Evolutionary conservation across 2,888 invertebrate species (phyloP).

Genomic region (Scaptodrosophila latifasciaeformis): DNA sequence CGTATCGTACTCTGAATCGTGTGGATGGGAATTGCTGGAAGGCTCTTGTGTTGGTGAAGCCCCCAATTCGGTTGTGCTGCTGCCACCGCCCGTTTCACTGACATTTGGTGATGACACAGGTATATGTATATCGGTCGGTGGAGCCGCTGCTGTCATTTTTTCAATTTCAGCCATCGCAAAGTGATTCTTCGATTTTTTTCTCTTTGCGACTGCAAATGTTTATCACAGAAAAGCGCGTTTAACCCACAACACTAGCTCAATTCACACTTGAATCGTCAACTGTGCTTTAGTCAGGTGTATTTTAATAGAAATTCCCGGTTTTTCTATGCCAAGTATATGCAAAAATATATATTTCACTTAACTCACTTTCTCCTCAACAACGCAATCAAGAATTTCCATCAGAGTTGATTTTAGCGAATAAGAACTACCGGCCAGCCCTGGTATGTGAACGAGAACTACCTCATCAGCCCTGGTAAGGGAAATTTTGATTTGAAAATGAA

Average conservation of each 20-base stretch:
- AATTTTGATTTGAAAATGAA: too few relatives aligned
- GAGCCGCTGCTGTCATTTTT: constrained; percentile 49
- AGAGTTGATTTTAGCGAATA: too few relatives aligned
- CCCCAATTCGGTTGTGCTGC: constrained; percentile 54
- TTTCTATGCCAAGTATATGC: constrained; percentile 11
- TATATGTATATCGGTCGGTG: constrained; percentile 59
- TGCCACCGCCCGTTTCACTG: constrained; percentile 38
- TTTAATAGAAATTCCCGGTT: not conserved
- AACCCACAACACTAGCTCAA: constrained; percentile 19
- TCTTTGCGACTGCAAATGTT: constrained; percentile 23
- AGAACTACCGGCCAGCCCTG: too few relatives aligned
- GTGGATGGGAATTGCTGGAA: constrained; percentile 73
- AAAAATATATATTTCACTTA: constrained; percentile 40
- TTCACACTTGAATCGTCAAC: constrained; percentile 10
- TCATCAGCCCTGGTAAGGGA: too few relatives aligned
- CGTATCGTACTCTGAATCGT: constrained; percentile 75
- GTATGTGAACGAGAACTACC: too few relatives aligned
- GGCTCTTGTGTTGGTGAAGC: constrained; percentile 72
- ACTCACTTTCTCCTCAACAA: constrained; percentile 57
- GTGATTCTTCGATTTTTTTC: constrained; percentile 41
- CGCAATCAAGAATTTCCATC: too few relatives aligned
- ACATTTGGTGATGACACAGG: constrained; percentile 48
- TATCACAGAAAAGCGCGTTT: constrained; percentile 26
- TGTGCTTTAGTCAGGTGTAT: not conserved
- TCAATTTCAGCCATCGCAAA: constrained; percentile 73